A percentile compares a stretch with the other conserved stretches of the same genome.
Evolutionary conservation across 2,888 invertebrate genomes (phyloP).

Genomic region (Melanophora roralis): DNA sequence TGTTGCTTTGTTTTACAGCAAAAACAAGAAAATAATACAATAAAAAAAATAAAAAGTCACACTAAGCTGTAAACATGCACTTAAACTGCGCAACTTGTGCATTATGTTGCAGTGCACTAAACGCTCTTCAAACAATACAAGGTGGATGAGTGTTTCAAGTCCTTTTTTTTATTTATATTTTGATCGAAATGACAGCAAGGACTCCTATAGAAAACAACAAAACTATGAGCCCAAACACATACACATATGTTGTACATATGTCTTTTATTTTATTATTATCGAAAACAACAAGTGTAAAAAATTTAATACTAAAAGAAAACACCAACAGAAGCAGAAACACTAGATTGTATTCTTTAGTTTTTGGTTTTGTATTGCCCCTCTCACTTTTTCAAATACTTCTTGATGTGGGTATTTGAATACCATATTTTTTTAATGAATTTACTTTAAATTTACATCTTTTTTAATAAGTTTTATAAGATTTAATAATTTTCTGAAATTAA

Average conservation of each 20-base stretch:
- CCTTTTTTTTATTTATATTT: neutral
- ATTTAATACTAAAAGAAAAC: conserved; percentile 14
- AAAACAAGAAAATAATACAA: conserved; percentile 1
- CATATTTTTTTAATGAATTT: too few species aligned
- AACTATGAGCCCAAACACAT: conserved; percentile 5
- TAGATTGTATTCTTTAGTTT: neutral
- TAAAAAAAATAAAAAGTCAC: conserved; percentile 20
- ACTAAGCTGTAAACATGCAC: conserved; percentile 17
- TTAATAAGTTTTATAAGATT: too few species aligned
- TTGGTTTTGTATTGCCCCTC: neutral
- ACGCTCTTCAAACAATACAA: neutral
- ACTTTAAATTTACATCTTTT: conserved; percentile 28
- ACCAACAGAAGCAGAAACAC: neutral
- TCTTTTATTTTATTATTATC: neutral
- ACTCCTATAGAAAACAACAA: conserved; percentile 25
- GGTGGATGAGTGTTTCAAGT: neutral
- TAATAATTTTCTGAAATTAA: too few species aligned
- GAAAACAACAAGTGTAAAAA: conserved; percentile 15
- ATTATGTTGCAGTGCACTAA: neutral
- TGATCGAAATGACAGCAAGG: conserved; percentile 31
- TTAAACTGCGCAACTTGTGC: neutral
- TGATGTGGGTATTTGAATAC: neutral
- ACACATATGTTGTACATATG: neutral
- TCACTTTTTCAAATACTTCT: conserved; percentile 3
- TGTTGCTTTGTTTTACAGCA: conserved; percentile 26